Percentiles rank a stretch among this genome's conserved stretches.
These are phyloP conservation scores for Mellivora capensis DNA, from an alignment of 2,113 vertebrate genomes.

Conservation along the genomic window DNA sequence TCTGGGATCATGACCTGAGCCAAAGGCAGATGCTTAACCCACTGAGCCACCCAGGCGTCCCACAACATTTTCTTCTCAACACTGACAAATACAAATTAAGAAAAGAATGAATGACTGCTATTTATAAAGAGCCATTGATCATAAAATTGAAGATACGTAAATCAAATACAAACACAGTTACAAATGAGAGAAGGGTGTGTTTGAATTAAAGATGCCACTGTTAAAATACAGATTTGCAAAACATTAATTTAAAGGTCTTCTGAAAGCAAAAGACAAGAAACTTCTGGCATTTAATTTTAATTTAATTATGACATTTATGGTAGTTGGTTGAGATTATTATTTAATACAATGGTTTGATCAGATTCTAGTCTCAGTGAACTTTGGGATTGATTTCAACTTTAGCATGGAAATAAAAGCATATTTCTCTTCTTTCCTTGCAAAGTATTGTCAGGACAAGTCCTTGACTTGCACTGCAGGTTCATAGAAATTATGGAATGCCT, in stretches of 20 bases:
- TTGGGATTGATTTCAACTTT: neutral
- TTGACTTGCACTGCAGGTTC: neutral
- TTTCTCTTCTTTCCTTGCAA: neutral
- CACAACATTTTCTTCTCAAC: neutral
- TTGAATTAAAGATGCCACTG: neutral
- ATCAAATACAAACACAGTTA: neutral
- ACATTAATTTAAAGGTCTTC: neutral
- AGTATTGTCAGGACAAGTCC: neutral
- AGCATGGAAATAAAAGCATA: neutral
- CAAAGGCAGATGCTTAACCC: neutral
- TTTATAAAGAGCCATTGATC: neutral
- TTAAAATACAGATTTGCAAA: neutral
- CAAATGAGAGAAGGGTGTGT: neutral
- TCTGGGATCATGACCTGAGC: neutral
- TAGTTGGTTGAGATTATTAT: neutral
- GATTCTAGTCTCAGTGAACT: neutral
- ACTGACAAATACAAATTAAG: neutral
- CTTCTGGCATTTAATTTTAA: neutral
- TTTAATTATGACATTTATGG: neutral
- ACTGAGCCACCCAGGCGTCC: too few species aligned
- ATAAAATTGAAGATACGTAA: neutral
- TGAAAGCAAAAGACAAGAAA: neutral
- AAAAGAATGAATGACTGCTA: neutral
- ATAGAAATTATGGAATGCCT: neutral
- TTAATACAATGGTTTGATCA: neutral